A percentile compares a stretch with the other conserved stretches of the same genome.
phyloP scores from a whole-genome alignment of 1,140 invertebrate genomes.

The Brachionus rotundiformis region DNA sequence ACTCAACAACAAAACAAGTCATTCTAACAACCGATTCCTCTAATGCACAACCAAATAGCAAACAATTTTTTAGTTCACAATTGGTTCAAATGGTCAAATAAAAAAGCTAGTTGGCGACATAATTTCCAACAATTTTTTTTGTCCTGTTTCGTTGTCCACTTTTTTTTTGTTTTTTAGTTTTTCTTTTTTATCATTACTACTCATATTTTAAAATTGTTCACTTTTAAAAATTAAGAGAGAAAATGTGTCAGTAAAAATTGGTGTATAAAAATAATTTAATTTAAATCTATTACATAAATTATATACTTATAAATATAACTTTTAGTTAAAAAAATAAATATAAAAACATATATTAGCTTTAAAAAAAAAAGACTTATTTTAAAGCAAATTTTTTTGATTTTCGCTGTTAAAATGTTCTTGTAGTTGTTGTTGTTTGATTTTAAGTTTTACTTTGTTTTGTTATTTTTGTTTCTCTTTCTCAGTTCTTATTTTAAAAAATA shows the following conservation, averaged over 20 bases:
- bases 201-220: too few relatives aligned
- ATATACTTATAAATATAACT: background rate
- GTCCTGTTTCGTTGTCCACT: too few relatives aligned
- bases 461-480: background rate
- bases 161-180: too few relatives aligned
- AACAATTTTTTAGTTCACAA: too few relatives aligned
- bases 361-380: constrained; percentile 3
- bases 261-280: background rate
- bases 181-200: too few relatives aligned
- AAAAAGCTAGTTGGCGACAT: too few relatives aligned
- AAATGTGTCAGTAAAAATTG: background rate
- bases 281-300: background rate
- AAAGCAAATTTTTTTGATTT: background rate
- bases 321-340: too few relatives aligned
- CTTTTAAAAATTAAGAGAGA: background rate
- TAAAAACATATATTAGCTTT: background rate
- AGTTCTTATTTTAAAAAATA: too few relatives aligned
- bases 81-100: too few relatives aligned
- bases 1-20: background rate
- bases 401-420: background rate
- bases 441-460: background rate
- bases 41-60: too few relatives aligned
- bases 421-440: background rate
- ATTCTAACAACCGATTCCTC: too few relatives aligned
- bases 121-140: too few relatives aligned